Evolutionary conservation across 2,888 invertebrate species (phyloP), one percentile per base, ranked within the genome.

Genomic region (Heliconius charithonia): DNA sequence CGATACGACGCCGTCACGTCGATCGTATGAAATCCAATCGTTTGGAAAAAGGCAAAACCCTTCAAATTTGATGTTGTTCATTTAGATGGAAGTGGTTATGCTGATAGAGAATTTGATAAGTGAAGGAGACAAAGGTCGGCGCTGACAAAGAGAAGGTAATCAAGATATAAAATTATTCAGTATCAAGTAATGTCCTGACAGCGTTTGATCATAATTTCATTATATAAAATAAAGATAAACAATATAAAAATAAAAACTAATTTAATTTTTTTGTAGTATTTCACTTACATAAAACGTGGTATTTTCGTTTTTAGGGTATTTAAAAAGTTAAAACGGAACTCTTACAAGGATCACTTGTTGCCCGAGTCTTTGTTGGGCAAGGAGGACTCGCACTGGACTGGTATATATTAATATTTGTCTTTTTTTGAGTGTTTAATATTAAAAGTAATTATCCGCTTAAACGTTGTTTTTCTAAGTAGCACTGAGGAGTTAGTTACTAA

Each of bases 101-200:
- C 85, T 87, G 89, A 90, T 89, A 86, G 85, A 80, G 77, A 82
- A 85, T 83, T 85, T 86, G 90, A 90, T 89, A 89, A 88, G 85
- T 85, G 84, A 83, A 82, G 90, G 87, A 89, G 92, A 92, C 92
- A 92, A 92, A 91, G 90, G 91, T 87, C 90, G 90, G 89, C 80
- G 84, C 84, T 84, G 85, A 91, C 91, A 90, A 90, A 91, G 91
- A 88, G 83, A 80, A 70, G 80, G 84, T 88, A 87, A 92, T 92
- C 92, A 92, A 92, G 92, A 91, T 90, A 90, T 89, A 88, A 87
- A 82, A 70, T 56, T 56, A 74, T 79, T 63, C 59, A 51, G 82
- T 83, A 32, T 66, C 78, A 84, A 86, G 83, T 25, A 3, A 82
- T 9, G 32, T 78, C 81, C 81, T 78, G 59, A 16, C 1, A 83